Conservation (phyloP, 1,140 invertebrate genomes). For the Cryptotermes secundus region DNA sequence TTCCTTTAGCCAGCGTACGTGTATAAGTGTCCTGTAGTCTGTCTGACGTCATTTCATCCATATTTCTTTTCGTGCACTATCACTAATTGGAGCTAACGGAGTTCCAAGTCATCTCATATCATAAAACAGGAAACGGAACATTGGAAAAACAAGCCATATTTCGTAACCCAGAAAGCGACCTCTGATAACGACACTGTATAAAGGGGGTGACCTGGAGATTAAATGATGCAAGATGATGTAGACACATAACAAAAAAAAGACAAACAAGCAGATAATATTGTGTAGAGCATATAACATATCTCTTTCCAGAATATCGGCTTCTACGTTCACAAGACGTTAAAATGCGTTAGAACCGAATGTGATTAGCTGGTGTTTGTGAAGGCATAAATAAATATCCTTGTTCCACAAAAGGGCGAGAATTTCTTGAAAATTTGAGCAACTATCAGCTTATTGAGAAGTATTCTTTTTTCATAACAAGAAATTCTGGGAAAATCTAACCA, state of each 20-base stretch:
- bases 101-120: neutral
- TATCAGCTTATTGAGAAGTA: too few relatives aligned
- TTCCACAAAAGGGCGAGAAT: too few relatives aligned
- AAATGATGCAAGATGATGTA: neutral
- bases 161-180: neutral
- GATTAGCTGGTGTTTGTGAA: too few relatives aligned
- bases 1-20: too few relatives aligned
- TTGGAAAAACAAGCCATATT: slow-evolving; percentile 1
- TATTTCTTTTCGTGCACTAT: neutral
- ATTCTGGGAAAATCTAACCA: too few relatives aligned
- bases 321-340: neutral
- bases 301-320: neutral
- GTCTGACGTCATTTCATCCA: too few relatives aligned
- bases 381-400: too few relatives aligned
- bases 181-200: neutral
- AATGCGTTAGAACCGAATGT: neutral
- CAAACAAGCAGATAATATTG: neutral
- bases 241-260: neutral
- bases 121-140: slow-evolving; percentile 15
- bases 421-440: too few relatives aligned
- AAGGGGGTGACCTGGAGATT: neutral
- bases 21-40: too few relatives aligned
- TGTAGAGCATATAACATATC: neutral
- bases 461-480: too few relatives aligned
- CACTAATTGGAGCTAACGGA: neutral